Evolutionary conservation across 2,888 invertebrate genomes (phyloP).

Genomic region (Deroplatys truncata): DNA sequence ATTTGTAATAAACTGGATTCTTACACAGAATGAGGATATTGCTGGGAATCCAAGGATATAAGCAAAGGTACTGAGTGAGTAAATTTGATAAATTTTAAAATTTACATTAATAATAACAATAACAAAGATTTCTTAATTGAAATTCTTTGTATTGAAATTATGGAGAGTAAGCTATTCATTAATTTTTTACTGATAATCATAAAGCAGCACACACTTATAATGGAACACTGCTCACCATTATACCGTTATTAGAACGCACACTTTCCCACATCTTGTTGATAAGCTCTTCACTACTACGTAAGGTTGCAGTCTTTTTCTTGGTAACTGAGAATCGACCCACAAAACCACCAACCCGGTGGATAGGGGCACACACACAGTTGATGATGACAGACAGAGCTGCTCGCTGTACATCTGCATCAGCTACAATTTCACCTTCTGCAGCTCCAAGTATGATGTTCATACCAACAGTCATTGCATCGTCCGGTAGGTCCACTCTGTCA

Average conservation of each 20-base stretch:
- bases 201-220: not conserved
- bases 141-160: not conserved
- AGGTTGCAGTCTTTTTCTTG: slow-evolving; percentile 20
- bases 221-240: slow-evolving; percentile 64
- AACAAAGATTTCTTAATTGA: too few species aligned
- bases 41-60: too few species aligned
- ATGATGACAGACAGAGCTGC: slow-evolving; percentile 86
- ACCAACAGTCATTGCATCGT: slow-evolving; percentile 72
- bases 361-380: slow-evolving; percentile 91
- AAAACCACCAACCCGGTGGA: slow-evolving; percentile 63
- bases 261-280: slow-evolving; percentile 93
- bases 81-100: too few species aligned
- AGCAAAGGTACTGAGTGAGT: too few species aligned
- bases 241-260: slow-evolving; percentile 90
- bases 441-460: slow-evolving; percentile 78
- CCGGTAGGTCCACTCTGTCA: slow-evolving; percentile 71
- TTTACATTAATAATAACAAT: too few species aligned
- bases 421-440: slow-evolving; percentile 86
- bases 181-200: not conserved
- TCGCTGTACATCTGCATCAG: slow-evolving; percentile 88
- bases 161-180: not conserved
- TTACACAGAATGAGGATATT: too few species aligned
- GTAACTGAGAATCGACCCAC: slow-evolving; percentile 47
- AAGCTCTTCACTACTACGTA: slow-evolving; percentile 73
- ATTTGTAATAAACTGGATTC: too few species aligned